Base-by-base conservation (phyloP, 1,140 invertebrate species). In the Heterodera carotae region DNA sequence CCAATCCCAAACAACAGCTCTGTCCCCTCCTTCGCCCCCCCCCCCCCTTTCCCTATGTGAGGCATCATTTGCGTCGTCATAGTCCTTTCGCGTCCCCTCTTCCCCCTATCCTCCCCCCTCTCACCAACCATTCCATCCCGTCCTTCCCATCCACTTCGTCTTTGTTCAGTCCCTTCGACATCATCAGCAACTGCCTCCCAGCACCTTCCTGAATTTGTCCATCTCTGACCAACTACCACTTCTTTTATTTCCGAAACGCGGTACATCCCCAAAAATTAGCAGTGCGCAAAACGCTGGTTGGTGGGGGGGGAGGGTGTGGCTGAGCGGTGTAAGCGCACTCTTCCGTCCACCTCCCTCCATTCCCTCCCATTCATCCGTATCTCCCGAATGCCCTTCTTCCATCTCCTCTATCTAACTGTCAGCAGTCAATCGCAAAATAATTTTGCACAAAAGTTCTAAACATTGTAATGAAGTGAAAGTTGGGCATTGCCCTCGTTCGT, bases 211-310 rank as follows among this genome's bases (percentile, higher is more conserved):
- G 48, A 53, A 18, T 53, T 53, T 3, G 48, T 53, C 48, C 48
- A 53, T 43, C 39, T 53, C 48, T 53, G 48, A 53, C 48, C 48
- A 53, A 53, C 12, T 22, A 53, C 48, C 48, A 22, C 48, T 53
- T 53, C 48, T 53, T 53, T 53, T 53, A 53, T 53, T 53, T 53
- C 48, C 48, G 48, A 53, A 53, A 53, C 48, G 48, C 48, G 48
- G 12, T 53, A 53, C 12, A 53, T 53, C 48, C 15, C 48, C 48
- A 22, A 53, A 53, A 53, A 18, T 53, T 53, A 18, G 48, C 48
- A 5, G 48, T 53, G 48, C 48, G 48, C 48, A 53, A 53, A 53
- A 53, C 48, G 48, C 48, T 22, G 48, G 15, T 22, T 8, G 12
- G 12, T 4, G 12, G 12, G 48, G 48, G 12, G 15, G 48, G 12